Base-by-base conservation (phyloP, 1,140 invertebrate genomes). In the Bradynema listronoti region DNA sequence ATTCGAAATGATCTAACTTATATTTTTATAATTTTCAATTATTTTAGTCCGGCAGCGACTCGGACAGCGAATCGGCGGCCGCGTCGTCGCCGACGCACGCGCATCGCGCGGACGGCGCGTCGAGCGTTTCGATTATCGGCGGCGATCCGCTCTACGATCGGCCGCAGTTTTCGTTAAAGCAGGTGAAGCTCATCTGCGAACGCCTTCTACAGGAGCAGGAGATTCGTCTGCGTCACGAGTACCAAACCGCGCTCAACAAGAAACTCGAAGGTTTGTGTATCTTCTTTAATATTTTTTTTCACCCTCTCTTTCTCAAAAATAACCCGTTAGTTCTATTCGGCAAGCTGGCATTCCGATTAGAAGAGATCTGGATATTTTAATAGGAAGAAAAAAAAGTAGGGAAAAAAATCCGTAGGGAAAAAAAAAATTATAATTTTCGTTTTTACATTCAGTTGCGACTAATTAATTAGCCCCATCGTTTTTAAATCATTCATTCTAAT, bases 151-250 rank as follows among this genome's bases (percentile, higher is more conserved):
- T 71, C 6, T 71, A 71, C 57, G 67, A 72, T 16, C 63, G 68
- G 53, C 71, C 70, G 24, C 68, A 72, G 24, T 72, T 72, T 43
- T 73, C 70, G 33, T 60, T 72, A 14, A 71, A 73, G 27, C 73
- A 73, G n/a, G 72, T 74, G 19, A 71, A 75, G 32, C 59, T 74
- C 46, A 74, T 74, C 42, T 75, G 73, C 45, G 72, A 74, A 39
- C 72, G 72, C 33, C 32, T 74, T 7, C 66, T 74, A 7, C 69
- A 71, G 49, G 70, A 74, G 45, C 72, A 74, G 49, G 72, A 74
- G n/a, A 61, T 74, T 7, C 73, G 75, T n/a, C 68, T 77, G n/a
- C 68, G 74, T 30, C 62, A 68, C 36, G 74, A 77, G 53, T 77
- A 78, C 43, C 75, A 77, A 51, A 69, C 58, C 0, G 63, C 65